Percentiles rank a stretch among this genome's conserved stretches.
Conservation (phyloP, 2,797 vertebrate species). For the Phrynocephalus vlangalii region DNA sequence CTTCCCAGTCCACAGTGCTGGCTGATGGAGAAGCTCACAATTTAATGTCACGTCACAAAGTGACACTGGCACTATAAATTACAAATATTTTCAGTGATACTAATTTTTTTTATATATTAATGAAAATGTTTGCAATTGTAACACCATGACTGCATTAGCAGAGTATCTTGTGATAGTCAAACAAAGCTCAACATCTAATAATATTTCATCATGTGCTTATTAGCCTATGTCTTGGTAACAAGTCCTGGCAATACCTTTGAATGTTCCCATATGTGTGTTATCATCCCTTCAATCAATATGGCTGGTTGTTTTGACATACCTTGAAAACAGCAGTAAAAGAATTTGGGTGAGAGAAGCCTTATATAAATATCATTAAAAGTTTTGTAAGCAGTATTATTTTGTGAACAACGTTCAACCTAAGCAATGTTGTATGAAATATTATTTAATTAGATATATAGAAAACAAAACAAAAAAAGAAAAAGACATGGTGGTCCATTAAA, state of each 20-base stretch:
- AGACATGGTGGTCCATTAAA: neutral
- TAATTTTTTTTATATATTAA: conserved; percentile 10
- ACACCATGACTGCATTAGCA: conserved; percentile 26
- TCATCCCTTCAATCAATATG: conserved; percentile 41
- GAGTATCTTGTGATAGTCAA: neutral
- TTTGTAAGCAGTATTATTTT: neutral
- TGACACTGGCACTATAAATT: neutral
- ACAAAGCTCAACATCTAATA: conserved; percentile 35
- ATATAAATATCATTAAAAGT: neutral
- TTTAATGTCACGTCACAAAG: neutral
- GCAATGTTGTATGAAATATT: neutral
- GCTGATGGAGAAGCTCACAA: neutral
- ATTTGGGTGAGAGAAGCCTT: conserved; percentile 27
- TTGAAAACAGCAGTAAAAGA: conserved; percentile 47
- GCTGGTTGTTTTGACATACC: conserved; percentile 48
- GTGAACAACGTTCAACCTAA: neutral
- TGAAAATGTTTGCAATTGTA: conserved; percentile 7
- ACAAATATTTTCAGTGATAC: neutral
- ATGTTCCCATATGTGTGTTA: conserved; percentile 54
- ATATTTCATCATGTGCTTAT: conserved; percentile 31
- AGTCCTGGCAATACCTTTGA: conserved; percentile 62
- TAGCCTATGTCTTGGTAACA: neutral
- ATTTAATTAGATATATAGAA: neutral
- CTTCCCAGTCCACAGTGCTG: too few relatives aligned
- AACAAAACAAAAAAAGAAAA: neutral